Evolutionary conservation across 2,797 vertebrate species (phyloP).

Genomic region (Coilia nasus): DNA sequence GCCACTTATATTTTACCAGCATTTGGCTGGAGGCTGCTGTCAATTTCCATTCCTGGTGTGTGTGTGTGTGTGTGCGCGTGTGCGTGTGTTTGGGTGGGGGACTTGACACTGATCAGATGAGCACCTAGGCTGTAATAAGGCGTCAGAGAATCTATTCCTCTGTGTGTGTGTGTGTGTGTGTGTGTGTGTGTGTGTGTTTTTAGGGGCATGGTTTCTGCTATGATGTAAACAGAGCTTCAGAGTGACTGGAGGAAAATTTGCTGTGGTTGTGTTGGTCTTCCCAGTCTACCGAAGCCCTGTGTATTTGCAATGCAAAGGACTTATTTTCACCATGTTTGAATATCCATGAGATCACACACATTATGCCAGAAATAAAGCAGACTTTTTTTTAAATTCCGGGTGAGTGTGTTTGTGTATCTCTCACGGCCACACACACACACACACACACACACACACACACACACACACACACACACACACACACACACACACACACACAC

Average conservation of each 20-base stretch:
- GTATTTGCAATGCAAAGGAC: not conserved
- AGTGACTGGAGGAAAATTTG: not conserved
- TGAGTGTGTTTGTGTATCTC: not conserved
- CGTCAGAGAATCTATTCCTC: too few relatives aligned
- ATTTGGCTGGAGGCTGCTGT: too few relatives aligned
- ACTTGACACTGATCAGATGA: too few relatives aligned
- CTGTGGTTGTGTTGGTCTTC: not conserved
- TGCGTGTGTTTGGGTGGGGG: not conserved
- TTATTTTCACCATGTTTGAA: conserved; percentile 1
- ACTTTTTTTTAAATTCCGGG: not conserved
- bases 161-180: too few relatives aligned
- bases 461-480: conserved; percentile 29
- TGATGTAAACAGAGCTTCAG: not conserved
- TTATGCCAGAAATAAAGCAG: not conserved
- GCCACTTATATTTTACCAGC: too few relatives aligned
- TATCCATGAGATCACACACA: not conserved
- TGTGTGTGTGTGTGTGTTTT: too few relatives aligned
- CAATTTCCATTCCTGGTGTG: not conserved
- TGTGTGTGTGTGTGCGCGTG: not conserved
- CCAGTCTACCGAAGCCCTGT: not conserved
- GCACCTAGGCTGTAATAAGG: too few relatives aligned
- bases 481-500: conserved; percentile 30
- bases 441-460: conserved; percentile 23
- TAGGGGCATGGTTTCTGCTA: too few relatives aligned
- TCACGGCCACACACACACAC: not conserved